phyloP scores from a whole-genome alignment of 2,888 invertebrate genomes.

The Anorthoa munda region DNA sequence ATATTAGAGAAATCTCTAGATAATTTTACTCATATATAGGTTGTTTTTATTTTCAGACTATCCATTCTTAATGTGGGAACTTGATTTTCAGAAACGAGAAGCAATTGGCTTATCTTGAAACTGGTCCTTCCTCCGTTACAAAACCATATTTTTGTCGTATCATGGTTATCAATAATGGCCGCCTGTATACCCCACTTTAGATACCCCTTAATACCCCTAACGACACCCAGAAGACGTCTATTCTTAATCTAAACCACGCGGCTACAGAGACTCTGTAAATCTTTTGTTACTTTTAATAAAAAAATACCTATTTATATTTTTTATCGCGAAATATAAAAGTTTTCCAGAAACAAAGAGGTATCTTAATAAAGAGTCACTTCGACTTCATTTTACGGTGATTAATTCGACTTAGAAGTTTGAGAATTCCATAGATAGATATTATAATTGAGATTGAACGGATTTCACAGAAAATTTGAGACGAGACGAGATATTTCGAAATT shows the following conservation, averaged over 20 bases:
- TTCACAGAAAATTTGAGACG: conserved; percentile 58
- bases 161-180: conserved; percentile 47
- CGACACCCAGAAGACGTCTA: conserved; percentile 22
- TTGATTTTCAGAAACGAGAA: background rate
- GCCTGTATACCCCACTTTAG: background rate
- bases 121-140: background rate
- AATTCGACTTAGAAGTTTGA: conserved; percentile 66
- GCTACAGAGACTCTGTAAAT: conserved; percentile 29
- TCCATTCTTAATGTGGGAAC: background rate
- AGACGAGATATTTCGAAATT: conserved; percentile 47
- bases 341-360: conserved; percentile 63
- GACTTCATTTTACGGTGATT: conserved; percentile 66
- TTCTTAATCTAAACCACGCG: conserved; percentile 9
- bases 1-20: background rate
- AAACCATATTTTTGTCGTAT: conserved; percentile 34
- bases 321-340: conserved; percentile 54
- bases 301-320: conserved; percentile 50
- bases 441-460: conserved; percentile 68
- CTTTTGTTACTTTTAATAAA: conserved; percentile 34
- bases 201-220: conserved; percentile 20
- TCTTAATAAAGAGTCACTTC: conserved; percentile 61
- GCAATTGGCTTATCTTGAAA: conserved; percentile 14
- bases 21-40: too few relatives aligned
- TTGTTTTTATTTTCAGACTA: background rate
- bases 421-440: conserved; percentile 62